A percentile compares a stretch with the other conserved stretches of the same genome.
phyloP scores from a whole-genome alignment of 1,140 invertebrate genomes.

The Lordiphosa stackelbergi region DNA sequence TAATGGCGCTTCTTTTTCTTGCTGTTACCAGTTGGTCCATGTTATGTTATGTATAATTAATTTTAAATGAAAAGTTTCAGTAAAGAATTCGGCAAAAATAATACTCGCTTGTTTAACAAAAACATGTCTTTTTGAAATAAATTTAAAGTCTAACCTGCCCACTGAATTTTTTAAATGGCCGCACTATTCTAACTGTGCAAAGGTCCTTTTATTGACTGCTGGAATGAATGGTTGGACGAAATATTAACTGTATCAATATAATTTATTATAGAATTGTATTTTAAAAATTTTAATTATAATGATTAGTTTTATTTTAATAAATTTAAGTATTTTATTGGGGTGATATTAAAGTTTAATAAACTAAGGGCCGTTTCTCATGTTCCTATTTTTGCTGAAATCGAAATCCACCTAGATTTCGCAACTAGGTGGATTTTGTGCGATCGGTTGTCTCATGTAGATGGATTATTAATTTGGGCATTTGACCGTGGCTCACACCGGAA shows the following conservation, averaged over 20 bases:
- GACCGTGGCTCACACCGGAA: too few species aligned
- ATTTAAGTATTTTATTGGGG: conserved; percentile 56
- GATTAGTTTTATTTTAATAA: conserved; percentile 69
- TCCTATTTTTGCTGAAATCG: too few species aligned
- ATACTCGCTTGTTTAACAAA: conserved; percentile 86
- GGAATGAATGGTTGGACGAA: conserved; percentile 81
- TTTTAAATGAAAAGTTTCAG: conserved; percentile 71
- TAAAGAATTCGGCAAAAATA: conserved; percentile 82
- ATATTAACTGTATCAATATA: conserved; percentile 78
- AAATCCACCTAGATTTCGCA: too few species aligned
- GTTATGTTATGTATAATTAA: conserved; percentile 64
- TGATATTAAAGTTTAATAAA: conserved; percentile 58
- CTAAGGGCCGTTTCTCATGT: too few species aligned
- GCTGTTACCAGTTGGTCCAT: too few species aligned
- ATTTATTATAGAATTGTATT: conserved; percentile 78
- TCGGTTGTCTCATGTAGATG: too few species aligned
- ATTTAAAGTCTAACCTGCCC: conserved; percentile 82
- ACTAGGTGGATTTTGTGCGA: too few species aligned
- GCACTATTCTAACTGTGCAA: conserved; percentile 82
- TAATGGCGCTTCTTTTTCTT: too few species aligned
- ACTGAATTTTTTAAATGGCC: conserved; percentile 77
- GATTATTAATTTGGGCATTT: too few species aligned
- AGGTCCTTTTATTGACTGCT: conserved; percentile 83
- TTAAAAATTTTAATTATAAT: conserved; percentile 79
- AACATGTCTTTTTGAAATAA: conserved; percentile 82